These are phyloP conservation scores for Muscicapa adusta DNA, from an alignment of 2,113 vertebrate genomes.

Conservation along the genomic window DNA sequence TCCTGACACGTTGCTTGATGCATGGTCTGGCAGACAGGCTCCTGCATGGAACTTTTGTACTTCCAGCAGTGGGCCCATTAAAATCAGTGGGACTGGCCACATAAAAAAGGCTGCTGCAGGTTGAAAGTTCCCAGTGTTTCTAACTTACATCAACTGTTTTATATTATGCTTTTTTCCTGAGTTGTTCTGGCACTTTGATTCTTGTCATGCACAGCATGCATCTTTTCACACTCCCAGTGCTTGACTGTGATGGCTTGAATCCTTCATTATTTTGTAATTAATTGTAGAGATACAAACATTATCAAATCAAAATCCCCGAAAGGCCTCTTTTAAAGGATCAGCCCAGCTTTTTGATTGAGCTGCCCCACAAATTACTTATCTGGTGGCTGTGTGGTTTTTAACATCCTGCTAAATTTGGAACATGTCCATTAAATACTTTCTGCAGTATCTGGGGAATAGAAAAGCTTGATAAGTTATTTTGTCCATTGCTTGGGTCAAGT, in stretches of 20 bases:
- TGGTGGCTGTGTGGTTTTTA: conserved; percentile 60
- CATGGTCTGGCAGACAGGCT: not conserved
- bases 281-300: conserved; percentile 34
- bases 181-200: conserved; percentile 24
- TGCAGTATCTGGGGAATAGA: conserved; percentile 28
- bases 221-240: not conserved
- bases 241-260: conserved; percentile 2
- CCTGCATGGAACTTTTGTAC: not conserved
- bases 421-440: conserved; percentile 38
- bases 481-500: not conserved
- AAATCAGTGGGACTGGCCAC: not conserved
- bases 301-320: conserved; percentile 33
- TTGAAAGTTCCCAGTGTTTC: not conserved
- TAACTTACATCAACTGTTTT: not conserved
- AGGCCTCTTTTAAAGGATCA: conserved; percentile 7
- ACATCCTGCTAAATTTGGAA: conserved; percentile 60
- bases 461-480: not conserved
- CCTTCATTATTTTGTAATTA: conserved; percentile 38
- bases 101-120: not conserved
- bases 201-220: conserved; percentile 8
- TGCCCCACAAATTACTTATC: conserved; percentile 46
- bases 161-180: not conserved
- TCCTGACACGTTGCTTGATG: not conserved
- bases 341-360: conserved; percentile 46
- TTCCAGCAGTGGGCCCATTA: not conserved